phyloP scores from a whole-genome alignment of 1,140 invertebrate genomes.

The Drosophila ficusphila region DNA sequence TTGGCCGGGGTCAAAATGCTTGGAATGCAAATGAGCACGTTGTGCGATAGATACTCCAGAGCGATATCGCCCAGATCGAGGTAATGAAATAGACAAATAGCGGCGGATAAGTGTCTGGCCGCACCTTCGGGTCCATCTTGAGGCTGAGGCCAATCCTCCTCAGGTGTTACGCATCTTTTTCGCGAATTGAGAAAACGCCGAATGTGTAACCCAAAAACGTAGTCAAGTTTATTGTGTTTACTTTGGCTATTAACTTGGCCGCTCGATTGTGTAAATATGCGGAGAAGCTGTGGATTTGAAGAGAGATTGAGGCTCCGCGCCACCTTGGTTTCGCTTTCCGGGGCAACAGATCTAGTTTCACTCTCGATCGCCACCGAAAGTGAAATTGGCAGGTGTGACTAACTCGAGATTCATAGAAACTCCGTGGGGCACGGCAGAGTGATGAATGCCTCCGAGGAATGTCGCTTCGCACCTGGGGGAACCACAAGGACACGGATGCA shows the following conservation, averaged over 20 bases:
- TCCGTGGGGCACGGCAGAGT: constrained; percentile 14
- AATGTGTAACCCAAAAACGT: constrained; percentile 54
- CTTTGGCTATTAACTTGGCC: constrained; percentile 50
- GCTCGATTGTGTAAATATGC: constrained; percentile 60
- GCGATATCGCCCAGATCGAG: constrained; percentile 18
- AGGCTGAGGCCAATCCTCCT: constrained; percentile 37
- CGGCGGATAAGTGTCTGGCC: constrained; percentile 28
- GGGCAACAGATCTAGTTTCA: constrained; percentile 42
- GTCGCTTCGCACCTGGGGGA: neutral
- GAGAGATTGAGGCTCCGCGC: constrained; percentile 9
- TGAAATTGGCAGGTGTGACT: constrained; percentile 66
- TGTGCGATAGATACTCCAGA: constrained; percentile 24
- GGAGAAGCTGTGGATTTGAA: constrained; percentile 9
- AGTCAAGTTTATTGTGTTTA: constrained; percentile 47
- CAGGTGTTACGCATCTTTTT: constrained; percentile 50
- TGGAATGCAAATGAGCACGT: constrained; percentile 43
- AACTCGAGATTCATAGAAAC: constrained; percentile 55
- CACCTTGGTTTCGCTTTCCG: constrained; percentile 23
- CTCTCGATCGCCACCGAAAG: constrained; percentile 48
- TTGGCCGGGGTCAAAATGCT: constrained; percentile 29
- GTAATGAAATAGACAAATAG: constrained; percentile 29
- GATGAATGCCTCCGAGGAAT: constrained; percentile 37
- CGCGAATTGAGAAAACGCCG: constrained; percentile 41
- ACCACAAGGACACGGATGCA: constrained; percentile 22
- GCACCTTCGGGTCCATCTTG: constrained; percentile 35